Base-by-base conservation (phyloP, 2,113 vertebrate genomes). In the Murina feae region DNA sequence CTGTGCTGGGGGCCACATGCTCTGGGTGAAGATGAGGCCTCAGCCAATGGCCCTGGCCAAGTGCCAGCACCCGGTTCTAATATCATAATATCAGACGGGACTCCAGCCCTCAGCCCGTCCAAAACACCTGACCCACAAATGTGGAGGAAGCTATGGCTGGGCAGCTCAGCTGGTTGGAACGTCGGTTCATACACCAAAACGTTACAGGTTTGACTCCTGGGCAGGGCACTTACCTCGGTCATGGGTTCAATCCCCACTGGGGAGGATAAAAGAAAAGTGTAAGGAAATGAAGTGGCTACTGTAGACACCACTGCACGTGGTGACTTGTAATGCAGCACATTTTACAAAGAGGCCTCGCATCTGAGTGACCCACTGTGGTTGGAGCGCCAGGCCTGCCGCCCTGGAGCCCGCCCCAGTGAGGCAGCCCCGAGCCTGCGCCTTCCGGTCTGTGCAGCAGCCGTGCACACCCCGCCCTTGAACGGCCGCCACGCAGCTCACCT, bases 401-500 rank as follows among this genome's bases (percentile, higher is more conserved):
- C 51, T 0, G 0, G 10, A 30, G 89, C 7, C 17, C 0, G 1
- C 68, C n/a, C 6, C 0, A 21, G 14, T 9, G 4, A 10, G 44
- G 68, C 2, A 0, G 1, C 28, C 14, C 58, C 1, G 3, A 7
- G 25, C 58, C 21, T 9, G 1, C n/a, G 17, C 1, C 53, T 51
- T 44, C 44, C 44, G 1, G 44, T 10, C 44, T 9, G 51, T 10
- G 7, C 9, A 3, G 1, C 63, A 23, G 8, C 4, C 7, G 1
- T 0, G 1, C 21, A 0, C n/a, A 0, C n/a, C 14, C 18, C 23
- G 4, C 14, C 16, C 53, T 55, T 5, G 0, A 14, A 2, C 0
- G 7, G 39, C 18, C 35, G 11, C 20, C 0, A 44, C 1, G 14
- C 3, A 1, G 89, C 95, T 9, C 86, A 98, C 98, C 98, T 98